Percentiles rank a stretch among this genome's conserved stretches.
Evolutionary conservation across 2,797 vertebrate species (phyloP).

Genomic region (Dendrocincla tyrannina): DNA sequence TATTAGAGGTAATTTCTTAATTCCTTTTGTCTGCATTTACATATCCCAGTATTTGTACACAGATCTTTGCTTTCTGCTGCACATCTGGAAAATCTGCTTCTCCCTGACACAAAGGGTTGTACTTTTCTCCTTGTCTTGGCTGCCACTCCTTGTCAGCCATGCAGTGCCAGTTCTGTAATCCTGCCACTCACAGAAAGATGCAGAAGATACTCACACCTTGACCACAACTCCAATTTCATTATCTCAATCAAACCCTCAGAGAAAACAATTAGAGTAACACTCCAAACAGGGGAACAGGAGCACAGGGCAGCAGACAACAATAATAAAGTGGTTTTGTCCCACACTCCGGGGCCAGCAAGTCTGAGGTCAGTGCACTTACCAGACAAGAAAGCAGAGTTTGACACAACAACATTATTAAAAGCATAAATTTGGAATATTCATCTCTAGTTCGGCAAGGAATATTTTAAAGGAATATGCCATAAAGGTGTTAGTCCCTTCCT

Average conservation of each 20-base stretch:
- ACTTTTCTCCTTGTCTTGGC: background rate
- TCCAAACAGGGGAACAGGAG: background rate
- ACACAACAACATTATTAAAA: background rate
- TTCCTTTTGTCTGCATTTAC: background rate
- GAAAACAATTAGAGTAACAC: background rate
- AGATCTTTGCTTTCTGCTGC: background rate
- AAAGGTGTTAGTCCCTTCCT: background rate
- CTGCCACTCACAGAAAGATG: background rate
- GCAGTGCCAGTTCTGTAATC: background rate
- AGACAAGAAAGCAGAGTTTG: background rate
- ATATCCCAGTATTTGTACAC: background rate
- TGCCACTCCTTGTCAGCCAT: background rate
- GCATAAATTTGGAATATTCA: background rate
- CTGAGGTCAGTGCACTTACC: background rate
- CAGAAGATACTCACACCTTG: background rate
- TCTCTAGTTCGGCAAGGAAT: background rate
- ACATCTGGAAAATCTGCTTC: background rate
- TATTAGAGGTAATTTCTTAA: background rate
- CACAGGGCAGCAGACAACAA: accelerated
- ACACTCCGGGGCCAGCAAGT: background rate
- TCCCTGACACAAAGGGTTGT: background rate
- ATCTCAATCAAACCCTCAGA: background rate
- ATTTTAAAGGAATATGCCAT: background rate
- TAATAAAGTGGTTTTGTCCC: background rate
- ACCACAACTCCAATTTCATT: background rate